Percentiles rank a stretch among this genome's conserved stretches.
phyloP scores from a whole-genome alignment of 2,888 invertebrate species.

The Cheilosia pagana region DNA sequence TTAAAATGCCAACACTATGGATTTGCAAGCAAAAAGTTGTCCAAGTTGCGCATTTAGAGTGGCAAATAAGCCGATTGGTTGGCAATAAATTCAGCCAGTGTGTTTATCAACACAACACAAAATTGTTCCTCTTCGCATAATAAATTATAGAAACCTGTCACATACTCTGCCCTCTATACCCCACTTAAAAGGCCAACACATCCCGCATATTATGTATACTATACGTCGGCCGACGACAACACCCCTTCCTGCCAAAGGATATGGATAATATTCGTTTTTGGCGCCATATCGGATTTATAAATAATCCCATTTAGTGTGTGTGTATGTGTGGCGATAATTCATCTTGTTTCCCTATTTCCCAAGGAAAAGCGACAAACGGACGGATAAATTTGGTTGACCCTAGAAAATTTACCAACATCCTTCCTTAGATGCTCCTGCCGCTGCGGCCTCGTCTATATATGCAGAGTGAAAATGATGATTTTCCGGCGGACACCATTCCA shows the following conservation, averaged over 20 bases:
- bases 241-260: constrained; percentile 22
- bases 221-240: too few relatives aligned
- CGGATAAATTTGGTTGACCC: constrained; percentile 68
- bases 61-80: constrained; percentile 39
- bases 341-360: constrained; percentile 10
- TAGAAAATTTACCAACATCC: constrained; percentile 55
- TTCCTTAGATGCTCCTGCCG: constrained; percentile 5
- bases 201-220: neutral
- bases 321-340: constrained; percentile 49
- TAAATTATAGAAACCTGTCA: constrained; percentile 74
- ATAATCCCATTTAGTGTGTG: constrained; percentile 54
- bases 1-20: constrained; percentile 51
- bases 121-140: constrained; percentile 45
- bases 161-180: constrained; percentile 33
- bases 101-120: constrained; percentile 32
- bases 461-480: constrained; percentile 56
- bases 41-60: constrained; percentile 46
- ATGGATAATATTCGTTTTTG: constrained; percentile 40
- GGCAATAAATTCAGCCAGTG: constrained; percentile 58
- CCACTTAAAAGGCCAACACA: constrained; percentile 47
- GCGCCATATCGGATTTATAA: constrained; percentile 69
- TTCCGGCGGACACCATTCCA: constrained; percentile 52
- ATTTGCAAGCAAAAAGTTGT: constrained; percentile 41
- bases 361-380: constrained; percentile 44
- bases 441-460: neutral